Percentiles rank a stretch among this genome's conserved stretches.
phyloP scores from a whole-genome alignment of 2,113 vertebrate species.

The Saccopteryx leptura region DNA sequence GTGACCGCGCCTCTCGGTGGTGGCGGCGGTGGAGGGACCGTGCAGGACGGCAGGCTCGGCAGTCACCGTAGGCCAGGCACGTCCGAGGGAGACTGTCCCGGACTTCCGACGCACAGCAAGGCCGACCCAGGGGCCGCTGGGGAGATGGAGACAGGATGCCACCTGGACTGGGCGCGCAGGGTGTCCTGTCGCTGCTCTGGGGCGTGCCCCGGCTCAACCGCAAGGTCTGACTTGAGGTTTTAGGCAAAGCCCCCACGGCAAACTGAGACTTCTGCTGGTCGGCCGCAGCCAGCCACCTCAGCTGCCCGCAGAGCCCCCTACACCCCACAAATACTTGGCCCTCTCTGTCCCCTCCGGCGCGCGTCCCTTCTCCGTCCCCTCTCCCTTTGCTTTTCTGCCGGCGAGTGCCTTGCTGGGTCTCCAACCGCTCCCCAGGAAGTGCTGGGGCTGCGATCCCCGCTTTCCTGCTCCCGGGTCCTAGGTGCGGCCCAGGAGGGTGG shows the following conservation, averaged over 20 bases:
- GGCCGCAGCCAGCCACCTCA: neutral
- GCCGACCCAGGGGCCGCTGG: neutral
- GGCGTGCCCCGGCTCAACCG: accelerated
- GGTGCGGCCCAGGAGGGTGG: neutral
- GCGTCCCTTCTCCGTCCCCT: accelerated
- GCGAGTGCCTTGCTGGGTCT: neutral
- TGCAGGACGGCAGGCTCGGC: neutral
- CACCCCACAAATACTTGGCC: neutral
- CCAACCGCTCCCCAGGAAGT: neutral
- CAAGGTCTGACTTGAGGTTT: neutral
- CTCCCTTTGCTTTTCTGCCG: neutral
- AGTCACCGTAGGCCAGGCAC: neutral
- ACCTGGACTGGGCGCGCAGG: neutral
- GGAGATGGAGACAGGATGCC: neutral
- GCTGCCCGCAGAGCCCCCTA: neutral
- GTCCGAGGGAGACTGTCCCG: neutral
- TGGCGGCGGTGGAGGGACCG: neutral
- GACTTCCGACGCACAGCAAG: neutral
- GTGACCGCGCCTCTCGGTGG: neutral
- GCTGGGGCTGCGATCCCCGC: neutral
- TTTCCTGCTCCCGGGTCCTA: neutral
- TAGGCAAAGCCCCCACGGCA: neutral
- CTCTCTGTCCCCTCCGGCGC: neutral
- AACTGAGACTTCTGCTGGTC: neutral
- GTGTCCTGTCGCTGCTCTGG: neutral